Evolutionary conservation across 2,113 vertebrate species (phyloP), one percentile per base, ranked within the genome.

Genomic region (Cyprinus carpio): DNA sequence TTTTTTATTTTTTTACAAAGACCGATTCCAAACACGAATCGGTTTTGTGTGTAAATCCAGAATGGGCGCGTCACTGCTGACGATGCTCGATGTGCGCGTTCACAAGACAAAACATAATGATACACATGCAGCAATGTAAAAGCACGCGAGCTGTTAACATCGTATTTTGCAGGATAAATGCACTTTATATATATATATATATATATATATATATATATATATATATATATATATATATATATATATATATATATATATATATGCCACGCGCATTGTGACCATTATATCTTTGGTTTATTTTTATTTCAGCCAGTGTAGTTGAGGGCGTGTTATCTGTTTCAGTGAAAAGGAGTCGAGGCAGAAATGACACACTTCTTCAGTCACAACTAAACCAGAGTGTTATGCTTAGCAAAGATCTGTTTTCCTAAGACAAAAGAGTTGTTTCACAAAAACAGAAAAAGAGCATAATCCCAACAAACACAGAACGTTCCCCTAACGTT

Each of bases 11-110:
- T 67, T 27, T 2, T 20, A 77, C 75, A 77, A n/a, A 34, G 20
- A 34, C 20, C 8, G 20, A 37, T 7, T 20, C 11, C 37, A 4
- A 20, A 18, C 15, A 13, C 16, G 10, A 54, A 58, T 58, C 75
- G 27, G 77, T 4, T 78, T 62, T 80, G 23, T 80, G 23, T 43
- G 77, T 62, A 62, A 43, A 80, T 27, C 34, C 34, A 27, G 23
- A 80, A 80, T 43, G 56, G 58, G 58, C 37, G 56, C 58, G 77
- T 80, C 77, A 64, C 12, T 78, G 54, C 12, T 78, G 69, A 1
- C 2, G 29, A 34, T 34, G 64, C 13, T n/a, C 13, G 74, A 8
- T 8, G 23, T 34, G 75, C 75, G 51, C 51, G 18, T 78, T 58
- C 31, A 37, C 51, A 69, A 69, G 54, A 75, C 25, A 18, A 54